Base-by-base conservation (phyloP, 2,113 vertebrate species). In the Microcebus jonahi region DNA sequence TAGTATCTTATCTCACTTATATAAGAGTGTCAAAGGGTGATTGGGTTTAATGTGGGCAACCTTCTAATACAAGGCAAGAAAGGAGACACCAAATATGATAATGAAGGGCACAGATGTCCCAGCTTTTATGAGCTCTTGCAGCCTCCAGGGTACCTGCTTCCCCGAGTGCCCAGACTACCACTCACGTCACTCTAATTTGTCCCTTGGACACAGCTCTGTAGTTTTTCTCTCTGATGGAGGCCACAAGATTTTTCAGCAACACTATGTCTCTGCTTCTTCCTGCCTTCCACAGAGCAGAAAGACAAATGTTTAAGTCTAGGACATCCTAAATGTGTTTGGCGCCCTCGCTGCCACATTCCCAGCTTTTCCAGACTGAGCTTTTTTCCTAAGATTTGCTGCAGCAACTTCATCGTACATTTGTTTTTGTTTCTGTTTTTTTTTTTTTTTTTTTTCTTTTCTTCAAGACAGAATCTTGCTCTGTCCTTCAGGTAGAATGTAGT, bases 241-340 rank as follows among this genome's bases (percentile, higher is more conserved):
- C 10, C 48, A 39, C 61, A 84, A 39, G 39, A 13, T 55, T 20
- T 27, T 17, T 76, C n/a, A 36, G 2, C 23, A 34, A 27, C 18
- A 73, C n/a, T 75, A 4, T 45, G 6, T 18, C 65, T 71, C 55
- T 50, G 39, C 50, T 68, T 23, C 55, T 90, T 42, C 48, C 20
- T 59, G 67, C 87, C 39, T 77, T 3, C 36, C 45, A 23, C 3
- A 45, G 8, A 63, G 45, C 13, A 68, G 53, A 53, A 42, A 48
- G 48, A 55, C 12, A 70, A 71, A 25, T 79, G 39, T 50, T 39
- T 27, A 17, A 20, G 88, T 61, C 61, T 86, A 18, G 42, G 53
- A 27, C 21, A 25, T n/a, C 9, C 10, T 53, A 3, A 57, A 13
- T 0, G 7, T 39, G 14, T 53, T 65, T 23, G 31, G 68, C 0